Evolutionary conservation across 2,888 invertebrate species (phyloP), one percentile per base, ranked within the genome.

Genomic region (Diaprepes abbreviatus): DNA sequence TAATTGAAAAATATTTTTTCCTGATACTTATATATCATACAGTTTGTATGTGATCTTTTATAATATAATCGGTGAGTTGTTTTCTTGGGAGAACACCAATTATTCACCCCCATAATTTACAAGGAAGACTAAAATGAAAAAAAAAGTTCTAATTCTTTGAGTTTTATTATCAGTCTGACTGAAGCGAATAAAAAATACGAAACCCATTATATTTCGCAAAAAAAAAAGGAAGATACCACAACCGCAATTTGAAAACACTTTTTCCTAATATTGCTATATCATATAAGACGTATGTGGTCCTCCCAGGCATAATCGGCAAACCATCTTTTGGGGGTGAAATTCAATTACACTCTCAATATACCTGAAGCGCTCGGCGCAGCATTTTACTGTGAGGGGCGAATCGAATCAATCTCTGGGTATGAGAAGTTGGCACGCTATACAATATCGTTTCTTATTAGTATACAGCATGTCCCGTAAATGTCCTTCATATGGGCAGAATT

Each of bases 361-460:
- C 65, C 55, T 55, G 57, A 33, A 21, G 43, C 55, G 16, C 38
- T 50, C 7, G 48, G 24, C 31, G 55, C 24, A 38, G 40, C 40
- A 52, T 54, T 54, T 52, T 54, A 64, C 38, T 55, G 36, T 19
- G 55, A 55, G 31, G 17, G 38, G 50, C 66, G 58, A 58, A 36
- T 35, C 66, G 68, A 70, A 75, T 74, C 74, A 76, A 74, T 76
- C 75, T 74, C 68, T 55, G 33, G 74, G 73, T 74, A 79, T 75
- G 76, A 68, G 70, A 64, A 70, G 64, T 72, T 66, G 66, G 71
- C 79, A 78, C 74, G 79, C 78, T 70, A 79, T 71, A 24, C 16
- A 28, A 24, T 50, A 50, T 50, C 28, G 28, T 12, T 35, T n/a
- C n/a, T n/a, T n/a, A n/a, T n/a, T n/a, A n/a, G n/a, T n/a, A n/a